These are phyloP conservation scores for Caenorhabditis remanei DNA, from an alignment of 1,140 invertebrate species.

Conservation along the genomic window DNA sequence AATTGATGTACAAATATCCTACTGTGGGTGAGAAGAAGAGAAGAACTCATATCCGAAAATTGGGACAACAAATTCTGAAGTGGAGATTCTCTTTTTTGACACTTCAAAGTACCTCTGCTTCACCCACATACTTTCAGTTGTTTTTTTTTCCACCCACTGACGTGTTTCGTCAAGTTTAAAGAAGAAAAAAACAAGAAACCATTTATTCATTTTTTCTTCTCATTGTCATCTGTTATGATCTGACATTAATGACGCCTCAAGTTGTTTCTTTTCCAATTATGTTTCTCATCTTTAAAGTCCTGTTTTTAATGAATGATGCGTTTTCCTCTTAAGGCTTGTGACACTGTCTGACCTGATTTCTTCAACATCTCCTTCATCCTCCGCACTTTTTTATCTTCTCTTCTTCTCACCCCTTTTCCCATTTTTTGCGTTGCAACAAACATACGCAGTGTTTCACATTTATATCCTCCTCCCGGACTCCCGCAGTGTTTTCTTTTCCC, in stretches of 20 bases:
- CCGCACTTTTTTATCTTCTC: slow-evolving; percentile 48
- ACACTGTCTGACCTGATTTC: slow-evolving; percentile 48
- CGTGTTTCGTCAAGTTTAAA: too few relatives aligned
- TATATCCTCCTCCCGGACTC: neutral
- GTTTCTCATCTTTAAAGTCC: slow-evolving; percentile 31
- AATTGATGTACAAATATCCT: too few relatives aligned
- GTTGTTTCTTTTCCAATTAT: neutral
- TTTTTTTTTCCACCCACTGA: too few relatives aligned
- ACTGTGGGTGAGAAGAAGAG: too few relatives aligned
- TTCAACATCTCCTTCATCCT: slow-evolving; percentile 15
- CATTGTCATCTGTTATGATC: neutral
- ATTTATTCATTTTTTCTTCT: too few relatives aligned
- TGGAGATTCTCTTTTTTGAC: too few relatives aligned
- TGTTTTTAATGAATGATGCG: slow-evolving; percentile 45
- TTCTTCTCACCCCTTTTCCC: neutral
- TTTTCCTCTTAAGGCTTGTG: slow-evolving; percentile 32
- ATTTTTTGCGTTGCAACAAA: slow-evolving; percentile 48
- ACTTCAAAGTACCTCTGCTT: too few relatives aligned
- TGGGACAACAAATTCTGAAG: too few relatives aligned
- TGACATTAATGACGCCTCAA: neutral
- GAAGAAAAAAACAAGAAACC: too few relatives aligned
- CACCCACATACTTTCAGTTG: too few relatives aligned
- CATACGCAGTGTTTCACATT: slow-evolving; percentile 43
- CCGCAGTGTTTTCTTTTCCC: slow-evolving; percentile 35
- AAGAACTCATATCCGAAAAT: too few relatives aligned